Conservation (phyloP, 2,797 vertebrate species). For the Notamacropus eugenii region DNA sequence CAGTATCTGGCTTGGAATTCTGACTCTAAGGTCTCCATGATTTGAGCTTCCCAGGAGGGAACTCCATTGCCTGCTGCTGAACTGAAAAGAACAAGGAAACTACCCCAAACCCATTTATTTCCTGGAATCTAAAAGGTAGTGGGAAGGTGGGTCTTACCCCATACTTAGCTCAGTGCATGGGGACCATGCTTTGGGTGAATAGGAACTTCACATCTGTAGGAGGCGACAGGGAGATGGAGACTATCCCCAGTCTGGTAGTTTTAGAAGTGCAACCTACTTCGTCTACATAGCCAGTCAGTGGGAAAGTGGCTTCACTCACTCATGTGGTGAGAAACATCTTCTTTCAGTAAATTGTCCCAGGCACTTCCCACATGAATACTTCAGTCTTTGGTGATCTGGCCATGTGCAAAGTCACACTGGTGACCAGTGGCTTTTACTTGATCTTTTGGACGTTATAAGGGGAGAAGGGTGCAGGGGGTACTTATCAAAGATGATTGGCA, state of each 20-base stretch:
- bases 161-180: not conserved
- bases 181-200: not conserved
- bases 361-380: not conserved
- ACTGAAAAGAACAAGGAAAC: not conserved
- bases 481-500: not conserved
- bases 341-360: not conserved
- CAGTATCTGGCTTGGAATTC: not conserved
- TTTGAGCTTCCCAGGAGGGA: not conserved
- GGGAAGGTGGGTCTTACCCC: not conserved
- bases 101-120: not conserved
- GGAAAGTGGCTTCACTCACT: not conserved
- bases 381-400: not conserved
- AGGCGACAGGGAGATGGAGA: not conserved
- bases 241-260: not conserved
- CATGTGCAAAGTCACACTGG: not conserved
- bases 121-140: not conserved
- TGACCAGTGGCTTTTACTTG: not conserved
- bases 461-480: not conserved
- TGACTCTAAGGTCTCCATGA: not conserved
- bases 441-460: not conserved
- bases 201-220: not conserved
- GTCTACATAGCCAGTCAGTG: not conserved
- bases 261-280: not conserved
- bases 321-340: not conserved
- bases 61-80: not conserved